Percentiles rank a stretch among this genome's conserved stretches.
Evolutionary conservation across 2,797 vertebrate species (phyloP).

Genomic region (Trachops cirrhosus): DNA sequence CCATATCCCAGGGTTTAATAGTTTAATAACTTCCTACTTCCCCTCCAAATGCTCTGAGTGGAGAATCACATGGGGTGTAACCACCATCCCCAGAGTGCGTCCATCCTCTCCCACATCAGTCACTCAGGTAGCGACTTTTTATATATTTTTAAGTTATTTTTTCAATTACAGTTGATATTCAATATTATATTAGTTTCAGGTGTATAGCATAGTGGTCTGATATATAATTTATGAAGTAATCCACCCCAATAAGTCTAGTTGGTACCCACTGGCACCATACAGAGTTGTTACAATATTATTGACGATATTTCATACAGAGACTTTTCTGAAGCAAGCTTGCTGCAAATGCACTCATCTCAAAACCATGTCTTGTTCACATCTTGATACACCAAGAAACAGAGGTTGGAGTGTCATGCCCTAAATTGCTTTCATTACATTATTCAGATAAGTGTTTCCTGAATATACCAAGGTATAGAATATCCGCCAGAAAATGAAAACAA

Average conservation of each 20-base stretch:
- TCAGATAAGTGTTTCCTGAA: not conserved
- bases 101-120: not conserved
- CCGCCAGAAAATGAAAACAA: not conserved
- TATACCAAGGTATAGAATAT: not conserved
- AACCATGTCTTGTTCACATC: not conserved
- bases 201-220: not conserved
- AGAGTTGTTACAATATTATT: not conserved
- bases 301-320: not conserved
- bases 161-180: not conserved
- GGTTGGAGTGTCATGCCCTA: not conserved
- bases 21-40: not conserved
- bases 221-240: not conserved
- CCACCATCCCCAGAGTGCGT: rapidly evolving
- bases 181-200: not conserved
- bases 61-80: rapidly evolving
- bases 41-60: not conserved
- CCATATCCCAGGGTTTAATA: not conserved
- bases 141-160: not conserved
- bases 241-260: not conserved
- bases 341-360: not conserved
- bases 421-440: not conserved
- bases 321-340: not conserved
- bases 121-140: not conserved
- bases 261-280: not conserved
- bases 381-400: not conserved